phyloP scores from a whole-genome alignment of 1,140 invertebrate species.

The Centruroides sculpturatus region DNA sequence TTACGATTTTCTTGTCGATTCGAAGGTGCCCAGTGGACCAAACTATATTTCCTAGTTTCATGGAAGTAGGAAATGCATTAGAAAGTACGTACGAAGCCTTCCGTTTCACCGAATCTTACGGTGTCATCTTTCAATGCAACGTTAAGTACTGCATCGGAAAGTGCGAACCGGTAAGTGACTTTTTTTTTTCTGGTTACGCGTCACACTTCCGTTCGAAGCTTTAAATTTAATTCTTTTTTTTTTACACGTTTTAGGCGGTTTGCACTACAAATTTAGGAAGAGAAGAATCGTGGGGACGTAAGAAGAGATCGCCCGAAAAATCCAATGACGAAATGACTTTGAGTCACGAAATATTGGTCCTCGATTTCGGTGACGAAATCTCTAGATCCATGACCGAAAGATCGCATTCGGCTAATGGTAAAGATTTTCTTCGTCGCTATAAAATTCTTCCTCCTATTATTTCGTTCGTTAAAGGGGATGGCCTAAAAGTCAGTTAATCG shows the following conservation, averaged over 20 bases:
- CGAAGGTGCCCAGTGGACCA: conserved; percentile 76
- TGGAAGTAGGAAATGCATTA: conserved; percentile 63
- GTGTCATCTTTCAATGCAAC: conserved; percentile 93
- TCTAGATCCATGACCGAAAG: conserved; percentile 4
- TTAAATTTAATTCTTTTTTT: too few species aligned
- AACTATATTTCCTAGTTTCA: conserved; percentile 64
- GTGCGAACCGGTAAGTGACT: conserved; percentile 60
- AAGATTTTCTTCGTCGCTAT: background rate
- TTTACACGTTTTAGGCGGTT: too few species aligned
- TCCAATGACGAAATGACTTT: conserved; percentile 72
- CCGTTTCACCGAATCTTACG: conserved; percentile 88
- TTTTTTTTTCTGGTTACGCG: background rate
- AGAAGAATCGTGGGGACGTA: conserved; percentile 75
- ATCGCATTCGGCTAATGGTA: conserved; percentile 13
- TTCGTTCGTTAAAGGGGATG: too few species aligned
- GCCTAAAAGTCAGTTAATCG: too few species aligned
- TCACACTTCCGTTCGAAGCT: too few species aligned
- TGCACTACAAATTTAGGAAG: too few species aligned
- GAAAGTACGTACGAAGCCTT: conserved; percentile 88
- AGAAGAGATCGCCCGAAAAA: conserved; percentile 49
- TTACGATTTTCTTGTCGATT: too few species aligned
- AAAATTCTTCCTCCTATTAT: too few species aligned
- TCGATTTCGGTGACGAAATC: conserved; percentile 61
- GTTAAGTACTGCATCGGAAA: conserved; percentile 90
- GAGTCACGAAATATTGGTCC: conserved; percentile 79